phyloP scores from a whole-genome alignment of 2,113 vertebrate genomes.

The Neotragus moschatus region DNA sequence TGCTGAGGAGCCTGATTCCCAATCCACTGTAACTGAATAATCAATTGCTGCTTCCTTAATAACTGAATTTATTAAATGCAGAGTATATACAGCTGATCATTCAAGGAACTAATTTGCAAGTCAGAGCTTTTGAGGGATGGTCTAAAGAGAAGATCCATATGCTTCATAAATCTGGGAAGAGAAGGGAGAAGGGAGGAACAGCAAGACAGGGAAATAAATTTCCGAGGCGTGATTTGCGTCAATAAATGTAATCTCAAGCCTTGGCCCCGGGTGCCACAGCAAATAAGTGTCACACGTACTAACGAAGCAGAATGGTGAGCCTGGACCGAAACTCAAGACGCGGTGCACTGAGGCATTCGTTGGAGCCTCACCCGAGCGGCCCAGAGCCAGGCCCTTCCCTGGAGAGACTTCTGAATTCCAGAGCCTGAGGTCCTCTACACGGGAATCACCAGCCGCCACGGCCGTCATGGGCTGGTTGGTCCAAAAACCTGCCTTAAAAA shows the following conservation, averaged over 20 bases:
- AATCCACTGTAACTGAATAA: slow-evolving; percentile 68
- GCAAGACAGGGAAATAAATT: slow-evolving; percentile 20
- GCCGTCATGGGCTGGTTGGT: not conserved
- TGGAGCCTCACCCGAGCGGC: not conserved
- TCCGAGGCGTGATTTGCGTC: not conserved
- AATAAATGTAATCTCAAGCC: not conserved
- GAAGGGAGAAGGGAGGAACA: not conserved
- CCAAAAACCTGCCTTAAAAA: not conserved
- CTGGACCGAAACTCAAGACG: not conserved
- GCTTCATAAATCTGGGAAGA: slow-evolving; percentile 39
- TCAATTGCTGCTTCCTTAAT: slow-evolving; percentile 72
- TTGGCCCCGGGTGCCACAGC: not conserved
- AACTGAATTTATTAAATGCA: slow-evolving; percentile 73
- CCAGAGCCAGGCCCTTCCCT: not conserved
- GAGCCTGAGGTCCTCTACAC: no score
- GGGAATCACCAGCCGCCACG: not conserved
- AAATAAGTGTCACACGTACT: not conserved
- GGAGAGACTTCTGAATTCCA: not conserved
- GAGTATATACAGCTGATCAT: slow-evolving; percentile 56
- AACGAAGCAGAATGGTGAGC: not conserved
- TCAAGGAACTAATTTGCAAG: slow-evolving; percentile 71
- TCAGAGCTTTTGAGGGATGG: slow-evolving; percentile 56
- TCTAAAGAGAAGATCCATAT: slow-evolving; percentile 41
- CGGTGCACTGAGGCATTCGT: not conserved
- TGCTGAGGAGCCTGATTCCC: slow-evolving; percentile 23